A percentile compares a stretch with the other conserved stretches of the same genome.
Conservation (phyloP, 37 sponge, comb jelly and placozoan genomes). For the Diacarnus erythraeanus region DNA sequence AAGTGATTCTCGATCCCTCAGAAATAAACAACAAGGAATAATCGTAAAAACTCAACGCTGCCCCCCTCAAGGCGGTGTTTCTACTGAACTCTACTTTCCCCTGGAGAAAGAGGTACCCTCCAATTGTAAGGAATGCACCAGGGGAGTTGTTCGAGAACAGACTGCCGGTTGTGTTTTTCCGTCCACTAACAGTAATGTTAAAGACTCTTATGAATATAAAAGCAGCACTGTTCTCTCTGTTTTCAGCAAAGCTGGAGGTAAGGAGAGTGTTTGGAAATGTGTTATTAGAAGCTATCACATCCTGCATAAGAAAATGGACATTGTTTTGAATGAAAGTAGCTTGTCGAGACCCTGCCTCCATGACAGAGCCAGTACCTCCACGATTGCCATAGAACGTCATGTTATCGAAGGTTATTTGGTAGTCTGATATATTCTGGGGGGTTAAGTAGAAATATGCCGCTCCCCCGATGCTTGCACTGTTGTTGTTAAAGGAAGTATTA, state of each 20-base stretch:
- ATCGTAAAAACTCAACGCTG: slow-evolving; percentile 27
- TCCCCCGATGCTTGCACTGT: slow-evolving; percentile 11
- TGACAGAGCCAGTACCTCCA: neutral
- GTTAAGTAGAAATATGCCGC: slow-evolving; percentile 8
- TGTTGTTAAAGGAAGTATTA: slow-evolving; percentile 12
- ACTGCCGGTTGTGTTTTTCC: neutral
- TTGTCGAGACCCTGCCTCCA: neutral
- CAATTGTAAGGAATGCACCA: slow-evolving; percentile 12
- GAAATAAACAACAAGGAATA: slow-evolving; percentile 16
- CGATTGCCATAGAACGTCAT: neutral
- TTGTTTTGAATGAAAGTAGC: neutral
- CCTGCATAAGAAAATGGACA: slow-evolving; percentile 10
- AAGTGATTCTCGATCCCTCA: slow-evolving; percentile 17
- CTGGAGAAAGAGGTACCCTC: slow-evolving; percentile 14
- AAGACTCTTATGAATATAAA: slow-evolving; percentile 5
- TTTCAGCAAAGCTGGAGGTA: neutral
- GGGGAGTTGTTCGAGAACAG: slow-evolving; percentile 14
- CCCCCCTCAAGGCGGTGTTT: slow-evolving; percentile 33
- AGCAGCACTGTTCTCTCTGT: slow-evolving; percentile 2
- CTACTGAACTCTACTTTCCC: slow-evolving; percentile 15
- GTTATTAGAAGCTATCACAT: slow-evolving; percentile 22
- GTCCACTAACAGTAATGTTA: slow-evolving; percentile 27
- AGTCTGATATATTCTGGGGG: slow-evolving; percentile 20
- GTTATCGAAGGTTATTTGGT: neutral
- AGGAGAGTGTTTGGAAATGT: neutral